These are phyloP conservation scores for Ornithoptera alexandrae DNA, from an alignment of 2,888 invertebrate genomes.

Conservation along the genomic window DNA sequence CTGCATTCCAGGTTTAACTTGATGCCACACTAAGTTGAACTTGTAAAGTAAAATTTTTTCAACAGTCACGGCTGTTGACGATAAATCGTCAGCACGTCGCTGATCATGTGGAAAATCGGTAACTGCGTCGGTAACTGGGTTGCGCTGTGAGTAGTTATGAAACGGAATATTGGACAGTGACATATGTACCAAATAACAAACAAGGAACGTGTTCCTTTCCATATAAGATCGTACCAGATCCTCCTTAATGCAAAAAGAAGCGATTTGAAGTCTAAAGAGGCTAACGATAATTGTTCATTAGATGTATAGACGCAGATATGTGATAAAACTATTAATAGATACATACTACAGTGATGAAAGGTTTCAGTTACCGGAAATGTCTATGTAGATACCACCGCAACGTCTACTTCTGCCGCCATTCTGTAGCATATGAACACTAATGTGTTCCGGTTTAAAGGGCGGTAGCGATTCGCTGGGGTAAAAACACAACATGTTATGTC, in stretches of 20 bases:
- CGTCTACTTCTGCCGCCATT: no score
- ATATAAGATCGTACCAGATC: not conserved
- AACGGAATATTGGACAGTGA: not conserved
- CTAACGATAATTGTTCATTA: no score
- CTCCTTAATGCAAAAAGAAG: not conserved
- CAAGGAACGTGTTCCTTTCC: not conserved
- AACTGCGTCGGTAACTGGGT: conserved; percentile 9
- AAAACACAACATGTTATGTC: no score
- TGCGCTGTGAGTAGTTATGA: not conserved
- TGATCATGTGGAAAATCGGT: conserved; percentile 22
- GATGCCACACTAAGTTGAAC: conserved; percentile 11
- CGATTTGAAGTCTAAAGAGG: no score
- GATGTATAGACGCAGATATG: no score
- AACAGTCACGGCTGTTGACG: not conserved
- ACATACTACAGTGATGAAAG: no score
- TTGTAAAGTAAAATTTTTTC: not conserved
- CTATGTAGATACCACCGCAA: no score
- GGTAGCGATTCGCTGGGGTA: no score
- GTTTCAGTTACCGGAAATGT: no score
- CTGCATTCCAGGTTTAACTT: conserved; percentile 13
- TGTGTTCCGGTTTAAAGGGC: no score
- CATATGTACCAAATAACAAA: not conserved
- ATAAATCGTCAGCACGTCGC: conserved; percentile 7
- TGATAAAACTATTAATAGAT: no score
- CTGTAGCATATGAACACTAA: no score